Conservation (phyloP, 2,888 invertebrate genomes). For the Melieria omissa region DNA sequence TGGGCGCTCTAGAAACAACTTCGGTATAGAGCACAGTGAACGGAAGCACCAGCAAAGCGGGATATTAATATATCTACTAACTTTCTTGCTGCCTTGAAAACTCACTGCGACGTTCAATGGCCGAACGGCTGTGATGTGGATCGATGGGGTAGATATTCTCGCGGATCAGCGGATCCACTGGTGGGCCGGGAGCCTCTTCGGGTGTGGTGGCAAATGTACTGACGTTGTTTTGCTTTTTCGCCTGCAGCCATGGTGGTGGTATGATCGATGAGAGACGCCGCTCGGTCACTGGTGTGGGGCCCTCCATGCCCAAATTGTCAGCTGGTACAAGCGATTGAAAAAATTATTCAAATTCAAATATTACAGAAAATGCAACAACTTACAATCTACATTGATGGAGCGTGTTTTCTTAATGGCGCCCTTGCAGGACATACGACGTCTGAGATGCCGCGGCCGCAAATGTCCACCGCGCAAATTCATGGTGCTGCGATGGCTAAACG, state of each 20-base stretch:
- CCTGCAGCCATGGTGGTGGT: constrained; percentile 66
- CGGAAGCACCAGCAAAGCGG: no score
- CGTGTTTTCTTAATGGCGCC: constrained; percentile 95
- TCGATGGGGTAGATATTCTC: constrained; percentile 65
- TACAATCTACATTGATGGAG: constrained; percentile 91
- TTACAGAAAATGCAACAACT: constrained; percentile 62
- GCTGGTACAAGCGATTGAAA: constrained; percentile 67
- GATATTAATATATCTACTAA: constrained; percentile 49
- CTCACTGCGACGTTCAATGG: constrained; percentile 64
- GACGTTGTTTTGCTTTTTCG: constrained; percentile 55
- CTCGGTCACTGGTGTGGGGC: constrained; percentile 68
- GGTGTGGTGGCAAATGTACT: constrained; percentile 62
- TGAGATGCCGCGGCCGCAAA: constrained; percentile 70
- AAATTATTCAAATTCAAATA: constrained; percentile 9
- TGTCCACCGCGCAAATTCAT: constrained; percentile 71
- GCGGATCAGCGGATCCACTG: constrained; percentile 51
- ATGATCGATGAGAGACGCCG: constrained; percentile 70
- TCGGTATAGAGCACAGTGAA: no score
- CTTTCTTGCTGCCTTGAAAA: constrained; percentile 63
- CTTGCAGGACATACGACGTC: constrained; percentile 85
- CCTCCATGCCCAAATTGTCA: constrained; percentile 84
- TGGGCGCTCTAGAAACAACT: no score
- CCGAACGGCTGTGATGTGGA: constrained; percentile 59
- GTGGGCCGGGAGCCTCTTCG: constrained; percentile 55
- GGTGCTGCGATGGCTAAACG: constrained; percentile 79